A percentile compares a stretch with the other conserved stretches of the same genome.
phyloP scores from a whole-genome alignment of 2,888 invertebrate species.

The Oligia fasciuncula region DNA sequence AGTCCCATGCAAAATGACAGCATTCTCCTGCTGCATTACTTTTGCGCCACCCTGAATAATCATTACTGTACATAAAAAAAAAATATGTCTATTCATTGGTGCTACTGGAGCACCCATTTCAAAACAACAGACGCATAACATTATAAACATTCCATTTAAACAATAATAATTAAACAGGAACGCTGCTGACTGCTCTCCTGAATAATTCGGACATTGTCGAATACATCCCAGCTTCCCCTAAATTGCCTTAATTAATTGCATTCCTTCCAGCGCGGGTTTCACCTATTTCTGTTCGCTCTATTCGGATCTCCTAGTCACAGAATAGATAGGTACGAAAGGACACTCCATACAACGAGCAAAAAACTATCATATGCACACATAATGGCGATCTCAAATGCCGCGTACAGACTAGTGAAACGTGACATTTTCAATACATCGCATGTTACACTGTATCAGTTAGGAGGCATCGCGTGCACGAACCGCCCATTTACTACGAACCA shows the following conservation, averaged over 20 bases:
- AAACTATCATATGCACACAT: not conserved
- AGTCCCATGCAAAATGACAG: not conserved
- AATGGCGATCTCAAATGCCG: not conserved
- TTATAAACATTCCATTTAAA: slow-evolving; percentile 11
- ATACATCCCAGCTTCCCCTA: slow-evolving; percentile 35
- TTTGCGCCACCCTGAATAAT: not conserved
- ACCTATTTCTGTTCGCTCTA: slow-evolving; percentile 28
- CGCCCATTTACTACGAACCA: not conserved
- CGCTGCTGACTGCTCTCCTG: not conserved
- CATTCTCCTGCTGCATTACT: not conserved
- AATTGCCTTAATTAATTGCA: slow-evolving; percentile 58
- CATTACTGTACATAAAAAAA: no score
- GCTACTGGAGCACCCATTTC: not conserved
- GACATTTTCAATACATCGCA: not conserved
- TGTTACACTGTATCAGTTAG: not conserved
- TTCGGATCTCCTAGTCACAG: not conserved
- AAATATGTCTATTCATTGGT: not conserved
- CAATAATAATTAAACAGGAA: slow-evolving; percentile 24
- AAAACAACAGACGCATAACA: no score
- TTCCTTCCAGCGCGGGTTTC: slow-evolving; percentile 41
- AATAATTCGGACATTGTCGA: slow-evolving; percentile 38
- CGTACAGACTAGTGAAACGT: not conserved
- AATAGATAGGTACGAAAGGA: slow-evolving; percentile 1
- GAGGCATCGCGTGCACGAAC: not conserved
- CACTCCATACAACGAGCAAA: not conserved